Conservation (phyloP, 2,113 vertebrate species). For the Podarcis raffonei region DNA sequence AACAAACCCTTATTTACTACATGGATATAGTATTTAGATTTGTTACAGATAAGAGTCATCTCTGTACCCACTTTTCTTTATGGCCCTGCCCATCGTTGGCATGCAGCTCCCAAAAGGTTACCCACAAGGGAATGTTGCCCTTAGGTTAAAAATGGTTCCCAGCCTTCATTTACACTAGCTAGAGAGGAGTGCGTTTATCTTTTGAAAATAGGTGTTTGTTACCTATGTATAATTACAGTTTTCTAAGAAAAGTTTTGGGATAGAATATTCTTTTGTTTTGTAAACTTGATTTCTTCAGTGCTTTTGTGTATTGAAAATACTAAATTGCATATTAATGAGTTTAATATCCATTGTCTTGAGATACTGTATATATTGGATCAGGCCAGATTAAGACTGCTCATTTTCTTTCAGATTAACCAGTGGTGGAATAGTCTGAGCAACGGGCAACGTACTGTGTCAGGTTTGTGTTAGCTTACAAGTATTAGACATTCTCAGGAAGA, state of each 20-base stretch:
- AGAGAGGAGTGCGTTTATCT: not conserved
- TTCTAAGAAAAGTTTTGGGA: too few species aligned
- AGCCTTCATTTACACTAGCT: not conserved
- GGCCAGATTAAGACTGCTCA: slow-evolving; percentile 22
- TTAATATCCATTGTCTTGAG: not conserved
- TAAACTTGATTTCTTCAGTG: not conserved
- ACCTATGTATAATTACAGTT: not conserved
- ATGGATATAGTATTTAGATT: too few species aligned
- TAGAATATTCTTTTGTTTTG: not conserved
- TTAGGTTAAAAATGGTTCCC: not conserved
- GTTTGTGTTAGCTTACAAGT: slow-evolving; percentile 87
- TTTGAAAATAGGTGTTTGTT: not conserved
- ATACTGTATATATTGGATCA: not conserved
- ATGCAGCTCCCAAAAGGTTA: too few species aligned
- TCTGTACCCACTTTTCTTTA: too few species aligned
- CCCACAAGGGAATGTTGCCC: too few species aligned
- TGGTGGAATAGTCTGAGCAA: slow-evolving; percentile 96
- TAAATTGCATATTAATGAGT: not conserved
- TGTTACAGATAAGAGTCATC: too few species aligned
- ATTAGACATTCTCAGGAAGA: slow-evolving; percentile 83
- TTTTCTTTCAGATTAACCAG: slow-evolving; percentile 88
- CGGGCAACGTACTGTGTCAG: slow-evolving; percentile 91
- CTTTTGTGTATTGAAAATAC: not conserved
- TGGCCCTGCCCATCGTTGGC: too few species aligned
- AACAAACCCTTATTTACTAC: too few species aligned